Evolutionary conservation across 30 jellyfish, hydroid and myxozoan species (phyloP).

Genomic region (Aurelia aurita complex sp. Pacific): DNA sequence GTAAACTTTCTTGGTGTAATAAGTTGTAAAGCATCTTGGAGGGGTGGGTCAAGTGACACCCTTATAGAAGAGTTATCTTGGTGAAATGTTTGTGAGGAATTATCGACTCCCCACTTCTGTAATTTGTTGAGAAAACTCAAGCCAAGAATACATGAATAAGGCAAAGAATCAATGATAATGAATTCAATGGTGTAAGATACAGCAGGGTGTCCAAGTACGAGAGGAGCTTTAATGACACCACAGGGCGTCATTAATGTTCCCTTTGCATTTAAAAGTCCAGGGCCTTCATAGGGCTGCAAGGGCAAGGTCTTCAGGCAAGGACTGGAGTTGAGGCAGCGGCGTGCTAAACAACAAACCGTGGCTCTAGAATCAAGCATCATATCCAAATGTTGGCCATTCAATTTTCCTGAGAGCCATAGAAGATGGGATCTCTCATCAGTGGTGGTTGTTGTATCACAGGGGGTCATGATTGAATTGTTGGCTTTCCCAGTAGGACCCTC

Average conservation of each 20-base stretch:
- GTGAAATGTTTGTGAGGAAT: conserved; percentile 13
- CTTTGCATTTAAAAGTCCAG: conserved; percentile 39
- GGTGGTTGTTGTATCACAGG: too few species aligned
- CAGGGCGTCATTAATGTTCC: conserved; percentile 34
- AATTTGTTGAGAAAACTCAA: conserved; percentile 43
- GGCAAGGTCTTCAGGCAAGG: conserved; percentile 2
- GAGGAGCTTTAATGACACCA: conserved; percentile 34
- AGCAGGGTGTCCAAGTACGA: conserved; percentile 49
- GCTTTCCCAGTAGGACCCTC: conserved; percentile 43
- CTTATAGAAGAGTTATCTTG: conserved; percentile 17
- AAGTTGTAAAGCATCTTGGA: conserved; percentile 14
- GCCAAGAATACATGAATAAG: conserved; percentile 35
- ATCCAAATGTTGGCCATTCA: conserved; percentile 22
- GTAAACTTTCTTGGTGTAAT: conserved; percentile 15
- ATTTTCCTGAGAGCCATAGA: too few species aligned
- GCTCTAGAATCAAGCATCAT: conserved; percentile 9
- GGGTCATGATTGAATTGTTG: neutral
- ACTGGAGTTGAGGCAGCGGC: conserved; percentile 19
- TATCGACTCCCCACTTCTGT: conserved; percentile 34
- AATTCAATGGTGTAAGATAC: conserved; percentile 17
- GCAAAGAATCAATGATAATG: conserved; percentile 24
- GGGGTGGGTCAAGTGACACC: conserved; percentile 27
- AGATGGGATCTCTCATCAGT: too few species aligned
- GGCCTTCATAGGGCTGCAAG: conserved; percentile 21
- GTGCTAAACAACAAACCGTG: neutral